phyloP scores from a whole-genome alignment of 2,888 invertebrate genomes.

The Candidula unifasciata region DNA sequence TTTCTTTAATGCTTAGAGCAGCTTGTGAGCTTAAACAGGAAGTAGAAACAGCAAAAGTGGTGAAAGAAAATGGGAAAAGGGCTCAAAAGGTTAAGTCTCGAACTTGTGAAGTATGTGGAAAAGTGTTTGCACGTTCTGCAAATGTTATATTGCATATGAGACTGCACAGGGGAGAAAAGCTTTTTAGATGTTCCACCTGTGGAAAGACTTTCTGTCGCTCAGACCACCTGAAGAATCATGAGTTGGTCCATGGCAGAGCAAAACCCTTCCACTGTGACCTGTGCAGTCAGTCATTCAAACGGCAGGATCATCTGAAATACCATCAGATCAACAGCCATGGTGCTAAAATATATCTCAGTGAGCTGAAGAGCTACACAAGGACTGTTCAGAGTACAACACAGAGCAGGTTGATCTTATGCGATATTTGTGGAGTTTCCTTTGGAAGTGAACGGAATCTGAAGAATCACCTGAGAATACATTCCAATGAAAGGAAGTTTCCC shows the following conservation, averaged over 20 bases:
- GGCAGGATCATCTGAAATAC: slow-evolving; percentile 37
- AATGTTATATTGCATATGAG: slow-evolving; percentile 48
- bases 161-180: slow-evolving; percentile 51
- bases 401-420: slow-evolving; percentile 33
- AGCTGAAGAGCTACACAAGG: slow-evolving; percentile 34
- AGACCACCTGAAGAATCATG: slow-evolving; percentile 49
- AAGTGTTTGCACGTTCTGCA: slow-evolving; percentile 43
- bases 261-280: slow-evolving; percentile 18
- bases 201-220: slow-evolving; percentile 46
- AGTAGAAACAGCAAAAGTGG: neutral
- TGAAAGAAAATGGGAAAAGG: neutral
- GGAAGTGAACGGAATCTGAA: slow-evolving; percentile 6
- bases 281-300: slow-evolving; percentile 46
- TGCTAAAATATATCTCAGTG: slow-evolving; percentile 39
- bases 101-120: slow-evolving; percentile 48
- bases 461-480: slow-evolving; percentile 44
- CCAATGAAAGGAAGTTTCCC: slow-evolving; percentile 5
- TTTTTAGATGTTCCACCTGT: slow-evolving; percentile 47
- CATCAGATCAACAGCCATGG: slow-evolving; percentile 48
- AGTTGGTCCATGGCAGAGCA: slow-evolving; percentile 15
- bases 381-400: neutral
- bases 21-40: neutral
- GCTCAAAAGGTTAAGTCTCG: neutral
- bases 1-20: neutral
- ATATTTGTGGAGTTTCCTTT: slow-evolving; percentile 45